These are phyloP conservation scores for Karalla daura DNA, from an alignment of 2,797 vertebrate genomes.

Conservation along the genomic window DNA sequence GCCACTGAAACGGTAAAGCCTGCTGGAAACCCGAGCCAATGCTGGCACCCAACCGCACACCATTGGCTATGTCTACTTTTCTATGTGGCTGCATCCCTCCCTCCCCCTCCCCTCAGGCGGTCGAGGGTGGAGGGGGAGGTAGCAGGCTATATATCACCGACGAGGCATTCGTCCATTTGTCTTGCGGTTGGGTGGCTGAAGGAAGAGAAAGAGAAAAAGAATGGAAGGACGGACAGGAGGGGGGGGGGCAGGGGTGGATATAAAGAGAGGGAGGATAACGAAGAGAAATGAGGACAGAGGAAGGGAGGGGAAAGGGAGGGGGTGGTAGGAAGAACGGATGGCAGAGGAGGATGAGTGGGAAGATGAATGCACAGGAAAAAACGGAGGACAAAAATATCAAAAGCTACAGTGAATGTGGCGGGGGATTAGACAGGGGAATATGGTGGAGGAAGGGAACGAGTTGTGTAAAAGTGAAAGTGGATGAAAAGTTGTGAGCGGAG, in stretches of 20 bases:
- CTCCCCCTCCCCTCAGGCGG: slow-evolving; percentile 33
- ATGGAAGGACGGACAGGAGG: not conserved
- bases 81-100: slow-evolving; percentile 17
- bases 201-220: slow-evolving; percentile 25
- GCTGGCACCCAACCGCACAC: slow-evolving; percentile 8
- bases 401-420: too few relatives aligned
- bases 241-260: not conserved
- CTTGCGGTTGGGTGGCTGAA: slow-evolving; percentile 43
- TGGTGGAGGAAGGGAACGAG: not conserved
- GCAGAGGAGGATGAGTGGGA: not conserved
- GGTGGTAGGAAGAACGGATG: not conserved
- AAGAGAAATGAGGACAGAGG: slow-evolving; percentile 46
- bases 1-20: not conserved
- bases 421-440: not conserved
- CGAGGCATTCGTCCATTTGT: slow-evolving; percentile 55
- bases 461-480: not conserved
- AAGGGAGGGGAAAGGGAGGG: not conserved
- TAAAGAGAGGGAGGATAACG: slow-evolving; percentile 9
- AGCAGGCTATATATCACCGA: slow-evolving; percentile 49
- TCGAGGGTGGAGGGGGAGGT: slow-evolving; percentile 37
- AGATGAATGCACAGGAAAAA: slow-evolving; percentile 7
- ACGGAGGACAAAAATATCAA: not conserved
- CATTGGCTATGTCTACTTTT: slow-evolving; percentile 5
- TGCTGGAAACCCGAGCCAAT: not conserved
- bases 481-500: not conserved